Evolutionary conservation across 1,140 invertebrate species (phyloP), one percentile per base, ranked within the genome.

Genomic region (Orchestia grillus): DNA sequence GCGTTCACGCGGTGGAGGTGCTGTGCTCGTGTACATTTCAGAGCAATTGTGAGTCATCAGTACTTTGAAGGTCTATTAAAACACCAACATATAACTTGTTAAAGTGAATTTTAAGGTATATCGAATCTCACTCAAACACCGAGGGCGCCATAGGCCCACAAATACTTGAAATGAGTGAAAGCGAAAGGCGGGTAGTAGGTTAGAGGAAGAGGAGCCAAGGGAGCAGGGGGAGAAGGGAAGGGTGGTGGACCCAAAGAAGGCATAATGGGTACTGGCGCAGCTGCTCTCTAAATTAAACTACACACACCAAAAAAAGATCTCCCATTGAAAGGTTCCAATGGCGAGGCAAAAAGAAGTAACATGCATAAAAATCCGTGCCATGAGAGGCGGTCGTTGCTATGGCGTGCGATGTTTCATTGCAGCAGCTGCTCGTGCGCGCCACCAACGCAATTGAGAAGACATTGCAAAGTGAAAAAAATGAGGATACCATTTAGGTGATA

Each of bases 281-380:
- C 88, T 91, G 88, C 88, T 44, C 41, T 91, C 88, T 91, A 91
- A 91, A 91, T 91, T 91, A 91, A 91, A 91, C 88, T 91, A 91
- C 88, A 44, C 44, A 43, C 88, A 91, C 88, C 62, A 77, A 77
- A 77, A 77, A 77, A 77, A 77, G 62, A 36, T 77, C 62, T 77
- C 62, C 62, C 62, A 77, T 77, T 77, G 62, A 77, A 77, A 77
- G 62, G 62, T 77, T 77, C 62, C 62, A 77, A 77, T 77, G 62
- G 62, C 62, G 62, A 77, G 62, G 62, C 62, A 77, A 77, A 77
- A 77, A 77, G 62, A 77, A 77, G 62, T 77, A 77, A 77, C 62
- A 77, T 77, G 62, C 62, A 77, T 77, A 77, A 77, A 77, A 77
- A 77, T 77, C 62, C 15, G 62, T 77, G 62, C 62, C 62, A 77